Conservation (phyloP, 1,140 invertebrate species). For the Procambarus clarkii region DNA sequence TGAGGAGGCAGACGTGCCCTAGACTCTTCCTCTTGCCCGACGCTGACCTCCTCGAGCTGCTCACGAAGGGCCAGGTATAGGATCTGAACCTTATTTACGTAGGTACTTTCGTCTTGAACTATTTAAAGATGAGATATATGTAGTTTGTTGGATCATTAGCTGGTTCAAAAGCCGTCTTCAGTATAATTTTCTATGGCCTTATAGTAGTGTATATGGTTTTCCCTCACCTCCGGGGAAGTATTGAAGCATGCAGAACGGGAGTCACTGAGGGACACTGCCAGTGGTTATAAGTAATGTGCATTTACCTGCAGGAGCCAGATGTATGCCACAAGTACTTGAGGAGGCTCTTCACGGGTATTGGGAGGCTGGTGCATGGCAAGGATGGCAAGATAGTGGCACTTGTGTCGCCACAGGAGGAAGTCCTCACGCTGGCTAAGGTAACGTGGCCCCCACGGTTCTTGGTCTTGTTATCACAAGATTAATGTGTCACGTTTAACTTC, state of each 20-base stretch:
- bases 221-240: too few species aligned
- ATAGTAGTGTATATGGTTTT: too few species aligned
- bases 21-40: conserved; percentile 68
- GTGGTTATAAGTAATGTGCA: not conserved
- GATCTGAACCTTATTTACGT: too few species aligned
- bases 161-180: too few species aligned
- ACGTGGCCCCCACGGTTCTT: not conserved
- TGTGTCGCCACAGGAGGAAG: conserved; percentile 64
- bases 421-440: conserved; percentile 65
- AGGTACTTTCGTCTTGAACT: too few species aligned
- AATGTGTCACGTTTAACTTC: too few species aligned
- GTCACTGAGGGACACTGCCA: too few species aligned
- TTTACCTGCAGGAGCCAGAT: conserved; percentile 21
- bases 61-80: conserved; percentile 63
- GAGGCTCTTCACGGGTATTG: conserved; percentile 63
- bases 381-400: conserved; percentile 61
- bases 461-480: too few species aligned
- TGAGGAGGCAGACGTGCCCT: conserved; percentile 66
- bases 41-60: conserved; percentile 55
- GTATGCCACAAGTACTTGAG: conserved; percentile 64
- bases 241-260: too few species aligned
- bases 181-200: too few species aligned
- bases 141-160: too few species aligned
- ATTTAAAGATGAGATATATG: too few species aligned
- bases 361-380: conserved; percentile 34